Conservation (phyloP, 2,888 invertebrate genomes). For the Ochropleura leucogaster region DNA sequence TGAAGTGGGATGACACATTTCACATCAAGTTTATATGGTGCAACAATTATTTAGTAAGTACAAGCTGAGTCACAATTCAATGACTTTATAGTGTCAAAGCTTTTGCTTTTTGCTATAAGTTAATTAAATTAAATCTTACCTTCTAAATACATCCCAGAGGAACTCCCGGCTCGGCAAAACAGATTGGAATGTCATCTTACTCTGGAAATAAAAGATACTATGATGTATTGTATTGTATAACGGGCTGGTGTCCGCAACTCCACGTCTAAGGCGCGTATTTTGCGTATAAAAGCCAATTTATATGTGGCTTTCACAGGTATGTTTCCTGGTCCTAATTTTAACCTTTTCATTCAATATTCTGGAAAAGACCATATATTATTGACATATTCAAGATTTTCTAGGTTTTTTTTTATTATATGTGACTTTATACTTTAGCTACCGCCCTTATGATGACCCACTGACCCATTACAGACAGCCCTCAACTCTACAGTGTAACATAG, state of each 20-base stretch:
- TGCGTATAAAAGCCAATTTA: too few species aligned
- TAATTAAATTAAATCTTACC: constrained; percentile 82
- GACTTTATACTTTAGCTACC: neutral
- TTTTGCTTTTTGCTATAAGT: neutral
- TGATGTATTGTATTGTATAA: too few species aligned
- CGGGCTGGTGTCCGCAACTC: too few species aligned
- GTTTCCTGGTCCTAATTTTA: neutral
- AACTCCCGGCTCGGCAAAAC: constrained; percentile 94
- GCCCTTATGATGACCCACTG: too few species aligned
- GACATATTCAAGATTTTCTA: too few species aligned
- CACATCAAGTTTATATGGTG: constrained; percentile 32
- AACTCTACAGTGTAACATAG: neutral
- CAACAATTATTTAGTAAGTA: constrained; percentile 33
- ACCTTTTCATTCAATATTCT: neutral
- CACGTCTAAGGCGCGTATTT: too few species aligned
- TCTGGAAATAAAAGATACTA: constrained; percentile 41
- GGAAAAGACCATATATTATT: neutral
- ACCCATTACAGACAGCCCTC: too few species aligned
- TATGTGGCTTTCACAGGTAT: neutral
- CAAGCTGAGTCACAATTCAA: constrained; percentile 25
- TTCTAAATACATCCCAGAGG: constrained; percentile 95
- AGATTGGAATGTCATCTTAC: constrained; percentile 89
- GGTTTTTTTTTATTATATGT: neutral
- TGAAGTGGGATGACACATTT: neutral
- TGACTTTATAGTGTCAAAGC: neutral